Evolutionary conservation across 2,888 invertebrate genomes (phyloP), one percentile per base, ranked within the genome.

Genomic region (Limnephilus marmoratus): DNA sequence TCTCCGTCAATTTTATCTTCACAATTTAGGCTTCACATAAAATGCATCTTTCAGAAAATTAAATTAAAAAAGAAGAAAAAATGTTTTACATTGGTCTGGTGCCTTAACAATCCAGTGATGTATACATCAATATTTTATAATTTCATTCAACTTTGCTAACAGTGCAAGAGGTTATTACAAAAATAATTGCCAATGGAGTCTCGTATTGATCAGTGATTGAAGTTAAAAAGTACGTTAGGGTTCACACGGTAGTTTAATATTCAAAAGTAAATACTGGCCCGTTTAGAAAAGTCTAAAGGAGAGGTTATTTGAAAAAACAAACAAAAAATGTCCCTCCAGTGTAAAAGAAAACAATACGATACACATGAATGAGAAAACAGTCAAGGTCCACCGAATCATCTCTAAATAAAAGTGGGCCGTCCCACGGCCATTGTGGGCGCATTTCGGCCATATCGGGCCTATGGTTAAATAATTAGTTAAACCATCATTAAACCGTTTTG

Each of bases 401-500:
- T 83, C 83, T 83, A 83, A 83, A 83, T 41, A 68, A 68, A 68
- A 68, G 68, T 68, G 68, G 68, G 37, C 12, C 24, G 83, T 83
- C 83, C 83, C 83, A 83, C 83, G 83, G 83, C 83, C 83, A 83
- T 37, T 83, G 34, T 37, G 83, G 37, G 24, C 83, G 37, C 34
- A 18, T 83, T 83, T 83, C 37, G 83, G 83, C 83, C n/a, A 41
- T 12, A 24, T 37, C 83, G 9, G 29, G 45, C 18, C 86, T n/a
- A 29, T 45, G 41, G 86, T 41, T 82, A 82, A 31, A 31, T 82
- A 34, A 82, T 82, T 31, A 85, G 37, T 31, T 41, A n/a, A 88
- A 53, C 68, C 88, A 80, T 88, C 68, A 88, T 88, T 88, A 88
- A 49, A 88, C 53, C 68, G 68, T 88, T 88, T 53, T 68, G 29